phyloP scores from a whole-genome alignment of 2,113 vertebrate genomes.

The Tonatia bakeri region DNA sequence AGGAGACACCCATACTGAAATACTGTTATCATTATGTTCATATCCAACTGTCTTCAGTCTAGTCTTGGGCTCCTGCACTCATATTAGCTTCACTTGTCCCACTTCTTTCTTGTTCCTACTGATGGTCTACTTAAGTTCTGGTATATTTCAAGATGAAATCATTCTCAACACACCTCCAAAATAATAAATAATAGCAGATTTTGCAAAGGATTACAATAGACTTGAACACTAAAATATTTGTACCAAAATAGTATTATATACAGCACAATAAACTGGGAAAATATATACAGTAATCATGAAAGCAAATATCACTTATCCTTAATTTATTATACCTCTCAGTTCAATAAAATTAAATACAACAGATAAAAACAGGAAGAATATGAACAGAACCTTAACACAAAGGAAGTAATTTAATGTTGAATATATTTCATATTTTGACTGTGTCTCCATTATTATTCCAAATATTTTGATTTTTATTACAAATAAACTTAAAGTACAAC shows the following conservation, averaged over 20 bases:
- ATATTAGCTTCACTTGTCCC: neutral
- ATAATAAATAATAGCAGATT: neutral
- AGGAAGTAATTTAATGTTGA: neutral
- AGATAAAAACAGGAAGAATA: neutral
- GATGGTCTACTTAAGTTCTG: neutral
- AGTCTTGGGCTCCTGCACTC: neutral
- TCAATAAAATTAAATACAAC: neutral
- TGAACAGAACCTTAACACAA: neutral
- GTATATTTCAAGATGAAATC: conserved; percentile 20
- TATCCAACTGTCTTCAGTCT: neutral
- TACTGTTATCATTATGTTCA: neutral
- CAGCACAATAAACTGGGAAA: neutral
- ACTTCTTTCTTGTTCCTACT: neutral
- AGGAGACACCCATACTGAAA: neutral
- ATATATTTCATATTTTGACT: neutral
- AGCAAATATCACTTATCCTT: neutral
- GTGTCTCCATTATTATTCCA: neutral
- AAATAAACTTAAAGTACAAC: neutral
- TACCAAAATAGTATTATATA: neutral
- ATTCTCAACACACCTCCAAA: neutral
- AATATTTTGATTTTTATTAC: neutral
- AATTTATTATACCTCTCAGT: neutral
- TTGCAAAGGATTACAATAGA: neutral
- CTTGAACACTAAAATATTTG: neutral
- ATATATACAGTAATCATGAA: neutral